Evolutionary conservation across 1,140 invertebrate species (phyloP).

Genomic region (Fopius arisanus): DNA sequence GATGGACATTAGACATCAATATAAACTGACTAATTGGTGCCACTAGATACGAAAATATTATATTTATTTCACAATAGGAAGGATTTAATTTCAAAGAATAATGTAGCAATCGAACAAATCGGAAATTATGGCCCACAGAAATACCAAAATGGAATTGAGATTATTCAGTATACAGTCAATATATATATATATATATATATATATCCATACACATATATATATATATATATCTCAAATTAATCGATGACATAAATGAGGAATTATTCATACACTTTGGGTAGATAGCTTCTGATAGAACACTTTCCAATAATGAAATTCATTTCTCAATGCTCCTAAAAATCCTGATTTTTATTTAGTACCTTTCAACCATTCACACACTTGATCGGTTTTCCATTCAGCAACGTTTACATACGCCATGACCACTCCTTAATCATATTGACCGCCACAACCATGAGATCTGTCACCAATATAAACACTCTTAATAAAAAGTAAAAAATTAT

Average conservation of each 20-base stretch:
- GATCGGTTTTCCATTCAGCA: constrained; percentile 90
- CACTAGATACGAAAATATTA: too few species aligned
- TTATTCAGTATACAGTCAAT: too few species aligned
- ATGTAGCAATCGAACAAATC: too few species aligned
- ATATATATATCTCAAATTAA: not conserved
- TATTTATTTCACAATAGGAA: too few species aligned
- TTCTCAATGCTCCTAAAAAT: not conserved
- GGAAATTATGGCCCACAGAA: too few species aligned
- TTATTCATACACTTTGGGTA: not conserved
- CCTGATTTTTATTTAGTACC: constrained; percentile 60
- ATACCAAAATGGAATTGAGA: not conserved
- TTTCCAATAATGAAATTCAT: not conserved
- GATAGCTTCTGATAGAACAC: not conserved
- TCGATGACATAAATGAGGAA: not conserved
- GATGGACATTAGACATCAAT: constrained; percentile 18
- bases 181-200: too few species aligned
- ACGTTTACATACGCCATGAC: constrained; percentile 88
- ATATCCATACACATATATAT: too few species aligned
- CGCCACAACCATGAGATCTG: too few species aligned
- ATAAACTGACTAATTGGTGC: not conserved
- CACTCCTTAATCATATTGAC: constrained; percentile 25
- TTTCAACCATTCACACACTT: constrained; percentile 93
- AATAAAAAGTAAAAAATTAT: too few species aligned
- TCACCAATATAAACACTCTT: too few species aligned
- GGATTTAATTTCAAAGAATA: too few species aligned